Percentiles rank a stretch among this genome's conserved stretches.
Evolutionary conservation across 2,797 vertebrate genomes (phyloP).

Genomic region (Galagoides demidoff): DNA sequence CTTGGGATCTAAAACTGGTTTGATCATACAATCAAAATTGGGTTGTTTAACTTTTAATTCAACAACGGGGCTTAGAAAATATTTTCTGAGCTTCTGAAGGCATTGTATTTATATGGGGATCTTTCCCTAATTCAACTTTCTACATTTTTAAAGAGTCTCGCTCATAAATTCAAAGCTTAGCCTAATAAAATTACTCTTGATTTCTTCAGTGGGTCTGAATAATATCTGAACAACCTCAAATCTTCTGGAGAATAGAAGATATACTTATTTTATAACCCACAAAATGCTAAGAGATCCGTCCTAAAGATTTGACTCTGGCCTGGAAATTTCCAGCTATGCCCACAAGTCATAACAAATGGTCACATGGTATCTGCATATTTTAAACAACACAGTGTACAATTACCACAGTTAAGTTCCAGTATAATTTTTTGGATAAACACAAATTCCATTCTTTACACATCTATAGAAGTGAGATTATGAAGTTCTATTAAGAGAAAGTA

Average conservation of each 20-base stretch:
- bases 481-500: conserved; percentile 45
- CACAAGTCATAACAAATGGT: background rate
- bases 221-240: background rate
- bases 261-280: background rate
- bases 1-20: background rate
- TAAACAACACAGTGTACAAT: background rate
- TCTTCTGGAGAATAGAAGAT: background rate
- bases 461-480: conserved; percentile 41
- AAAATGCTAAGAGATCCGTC: background rate
- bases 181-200: background rate
- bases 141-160: background rate
- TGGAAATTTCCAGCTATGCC: background rate
- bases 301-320: background rate
- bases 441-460: background rate
- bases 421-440: background rate
- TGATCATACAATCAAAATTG: background rate
- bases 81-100: conserved; percentile 29
- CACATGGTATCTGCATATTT: background rate
- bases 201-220: background rate
- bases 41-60: conserved; percentile 27
- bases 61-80: background rate
- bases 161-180: conserved; percentile 12
- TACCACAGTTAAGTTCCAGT: background rate
- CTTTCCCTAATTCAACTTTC: background rate
- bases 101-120: background rate